These are phyloP conservation scores for Drosophila nebulosa DNA, from an alignment of 1,140 invertebrate species.

Conservation along the genomic window DNA sequence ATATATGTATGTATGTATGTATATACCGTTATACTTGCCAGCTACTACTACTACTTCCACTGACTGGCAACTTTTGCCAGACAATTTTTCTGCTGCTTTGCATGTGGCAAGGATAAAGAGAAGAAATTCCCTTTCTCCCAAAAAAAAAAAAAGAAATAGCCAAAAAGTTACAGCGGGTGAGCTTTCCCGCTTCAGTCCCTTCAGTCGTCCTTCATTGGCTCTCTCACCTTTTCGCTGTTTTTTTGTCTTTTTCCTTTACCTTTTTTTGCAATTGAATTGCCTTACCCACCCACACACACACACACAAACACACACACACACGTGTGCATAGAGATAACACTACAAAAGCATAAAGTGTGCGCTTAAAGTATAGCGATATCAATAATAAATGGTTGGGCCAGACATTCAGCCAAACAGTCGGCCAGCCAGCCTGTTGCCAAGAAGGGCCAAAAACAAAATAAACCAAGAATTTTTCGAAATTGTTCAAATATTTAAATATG, in stretches of 20 bases:
- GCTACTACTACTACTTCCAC: too few species aligned
- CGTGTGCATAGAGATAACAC: slow-evolving; percentile 54
- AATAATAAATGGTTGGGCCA: slow-evolving; percentile 55
- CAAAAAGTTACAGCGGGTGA: slow-evolving; percentile 51
- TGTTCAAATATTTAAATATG: neutral
- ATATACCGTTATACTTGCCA: neutral
- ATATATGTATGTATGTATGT: neutral
- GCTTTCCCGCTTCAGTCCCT: too few species aligned
- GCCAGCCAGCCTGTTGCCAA: slow-evolving; percentile 10
- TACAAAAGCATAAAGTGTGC: slow-evolving; percentile 59
- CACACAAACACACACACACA: slow-evolving; percentile 18
- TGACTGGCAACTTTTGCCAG: slow-evolving; percentile 67
- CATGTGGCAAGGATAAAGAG: slow-evolving; percentile 42
- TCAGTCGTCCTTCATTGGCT: neutral
- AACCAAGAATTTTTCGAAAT: neutral
- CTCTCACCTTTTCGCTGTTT: neutral
- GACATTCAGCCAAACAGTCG: neutral
- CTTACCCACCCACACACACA: slow-evolving; percentile 32
- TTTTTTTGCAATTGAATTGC: slow-evolving; percentile 73
- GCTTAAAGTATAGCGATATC: slow-evolving; percentile 62
- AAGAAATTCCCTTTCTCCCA: too few species aligned
- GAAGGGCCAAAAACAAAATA: slow-evolving; percentile 8
- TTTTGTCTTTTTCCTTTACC: slow-evolving; percentile 26
- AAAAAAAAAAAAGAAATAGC: slow-evolving; percentile 21
- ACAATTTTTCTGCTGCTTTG: slow-evolving; percentile 78